phyloP scores from a whole-genome alignment of 2,888 invertebrate species.

The Metellina segmentata region DNA sequence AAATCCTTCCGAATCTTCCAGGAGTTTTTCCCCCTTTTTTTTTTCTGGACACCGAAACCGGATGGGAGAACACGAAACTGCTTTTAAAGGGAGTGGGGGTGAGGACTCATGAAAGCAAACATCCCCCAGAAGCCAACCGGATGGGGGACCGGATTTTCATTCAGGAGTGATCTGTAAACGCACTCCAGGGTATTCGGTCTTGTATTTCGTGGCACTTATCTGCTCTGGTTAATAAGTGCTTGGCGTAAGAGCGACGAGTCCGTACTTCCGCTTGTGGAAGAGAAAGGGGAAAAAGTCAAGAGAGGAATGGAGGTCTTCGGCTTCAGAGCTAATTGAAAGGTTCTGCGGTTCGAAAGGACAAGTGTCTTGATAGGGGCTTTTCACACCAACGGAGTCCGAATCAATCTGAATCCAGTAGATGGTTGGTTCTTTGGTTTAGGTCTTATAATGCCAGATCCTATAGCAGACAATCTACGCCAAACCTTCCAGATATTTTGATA shows the following conservation, averaged over 20 bases:
- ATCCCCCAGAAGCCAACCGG: constrained; percentile 8
- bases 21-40: constrained; percentile 14
- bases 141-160: constrained; percentile 22
- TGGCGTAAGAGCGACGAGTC: not conserved
- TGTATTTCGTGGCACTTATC: constrained; percentile 52
- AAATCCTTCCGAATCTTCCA: not conserved
- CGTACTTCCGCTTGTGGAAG: not conserved
- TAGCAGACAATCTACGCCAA: too few relatives aligned
- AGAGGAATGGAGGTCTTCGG: constrained; percentile 17
- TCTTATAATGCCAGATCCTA: too few relatives aligned
- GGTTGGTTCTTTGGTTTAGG: too few relatives aligned
- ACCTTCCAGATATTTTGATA: not conserved
- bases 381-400: too few relatives aligned
- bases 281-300: not conserved
- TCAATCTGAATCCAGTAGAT: too few relatives aligned
- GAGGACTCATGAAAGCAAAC: constrained; percentile 26
- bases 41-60: constrained; percentile 33
- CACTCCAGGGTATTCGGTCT: constrained; percentile 50
- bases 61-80: constrained; percentile 58
- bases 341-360: not conserved
- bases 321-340: constrained; percentile 25
- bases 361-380: not conserved
- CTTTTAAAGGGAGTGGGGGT: constrained; percentile 51
- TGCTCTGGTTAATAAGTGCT: constrained; percentile 47
- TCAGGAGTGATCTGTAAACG: constrained; percentile 37